These are phyloP conservation scores for Tyrannus savana DNA, from an alignment of 2,113 vertebrate species.

Conservation along the genomic window DNA sequence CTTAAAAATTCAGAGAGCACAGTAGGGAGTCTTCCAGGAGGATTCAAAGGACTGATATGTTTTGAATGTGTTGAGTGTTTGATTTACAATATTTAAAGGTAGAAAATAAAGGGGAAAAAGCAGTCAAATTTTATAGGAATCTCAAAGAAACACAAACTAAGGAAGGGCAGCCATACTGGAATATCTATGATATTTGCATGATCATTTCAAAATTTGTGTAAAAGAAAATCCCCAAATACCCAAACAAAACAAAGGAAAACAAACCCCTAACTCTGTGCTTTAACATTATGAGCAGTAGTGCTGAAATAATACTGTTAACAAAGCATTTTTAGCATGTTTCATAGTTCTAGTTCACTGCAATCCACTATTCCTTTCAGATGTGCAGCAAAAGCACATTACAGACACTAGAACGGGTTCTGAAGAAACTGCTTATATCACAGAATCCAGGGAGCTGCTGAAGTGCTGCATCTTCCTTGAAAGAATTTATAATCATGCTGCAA, in stretches of 20 bases:
- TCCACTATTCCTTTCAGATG: not conserved
- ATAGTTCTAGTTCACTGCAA: not conserved
- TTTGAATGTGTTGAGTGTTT: constrained; percentile 33
- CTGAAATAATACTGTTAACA: not conserved
- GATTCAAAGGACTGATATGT: constrained; percentile 36
- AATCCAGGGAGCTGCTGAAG: not conserved
- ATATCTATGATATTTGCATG: not conserved
- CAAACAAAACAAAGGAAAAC: not conserved
- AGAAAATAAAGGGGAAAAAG: not conserved
- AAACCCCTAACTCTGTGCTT: not conserved
- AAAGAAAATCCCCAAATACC: not conserved
- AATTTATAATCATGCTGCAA: not conserved
- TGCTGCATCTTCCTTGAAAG: not conserved
- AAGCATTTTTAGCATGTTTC: not conserved
- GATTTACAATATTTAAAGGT: constrained; percentile 52
- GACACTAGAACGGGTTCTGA: not conserved
- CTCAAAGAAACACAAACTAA: not conserved
- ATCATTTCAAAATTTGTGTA: not conserved
- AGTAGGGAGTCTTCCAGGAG: constrained; percentile 39
- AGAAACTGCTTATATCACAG: not conserved
- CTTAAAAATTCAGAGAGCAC: constrained; percentile 44
- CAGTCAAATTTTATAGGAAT: not conserved
- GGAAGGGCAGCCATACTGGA: not conserved
- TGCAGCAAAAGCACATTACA: not conserved
- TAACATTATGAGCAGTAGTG: not conserved